Percentiles rank a stretch among this genome's conserved stretches.
Evolutionary conservation across 2,113 vertebrate species (phyloP).

Genomic region (Tretioscincus oriximinensis): DNA sequence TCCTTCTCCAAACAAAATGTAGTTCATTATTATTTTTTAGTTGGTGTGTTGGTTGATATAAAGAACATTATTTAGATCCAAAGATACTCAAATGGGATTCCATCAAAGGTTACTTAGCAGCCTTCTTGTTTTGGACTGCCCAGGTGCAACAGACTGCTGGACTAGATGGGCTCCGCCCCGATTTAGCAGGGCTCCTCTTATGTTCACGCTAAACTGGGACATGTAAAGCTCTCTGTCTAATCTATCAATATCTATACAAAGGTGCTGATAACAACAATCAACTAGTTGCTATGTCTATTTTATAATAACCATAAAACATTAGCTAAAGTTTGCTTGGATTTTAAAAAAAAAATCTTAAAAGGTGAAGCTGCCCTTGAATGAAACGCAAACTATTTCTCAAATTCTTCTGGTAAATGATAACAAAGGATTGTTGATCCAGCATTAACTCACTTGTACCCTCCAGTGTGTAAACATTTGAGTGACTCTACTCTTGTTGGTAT

Average conservation of each 20-base stretch:
- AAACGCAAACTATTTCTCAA: too few species aligned
- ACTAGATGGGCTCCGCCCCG: too few species aligned
- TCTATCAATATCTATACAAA: background rate
- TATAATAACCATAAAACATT: background rate
- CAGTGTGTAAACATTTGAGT: background rate
- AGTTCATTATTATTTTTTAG: background rate
- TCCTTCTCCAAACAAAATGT: background rate
- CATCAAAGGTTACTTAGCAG: too few species aligned
- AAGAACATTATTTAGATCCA: background rate
- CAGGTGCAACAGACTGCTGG: too few species aligned
- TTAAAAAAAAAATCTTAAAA: too few species aligned
- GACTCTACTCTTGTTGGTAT: too few species aligned
- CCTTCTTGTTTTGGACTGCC: too few species aligned
- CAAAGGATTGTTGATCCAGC: too few species aligned
- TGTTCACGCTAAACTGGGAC: background rate
- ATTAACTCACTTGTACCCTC: background rate
- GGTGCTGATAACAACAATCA: background rate
- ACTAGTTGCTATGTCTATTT: background rate
- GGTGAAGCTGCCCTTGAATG: too few species aligned
- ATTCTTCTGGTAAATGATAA: background rate
- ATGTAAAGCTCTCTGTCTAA: background rate
- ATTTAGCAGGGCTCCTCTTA: too few species aligned
- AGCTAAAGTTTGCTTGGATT: too few species aligned
- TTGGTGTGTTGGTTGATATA: background rate
- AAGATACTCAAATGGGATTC: background rate